Evolutionary conservation across 2,113 vertebrate genomes (phyloP).

Genomic region (Saguinus midas): DNA sequence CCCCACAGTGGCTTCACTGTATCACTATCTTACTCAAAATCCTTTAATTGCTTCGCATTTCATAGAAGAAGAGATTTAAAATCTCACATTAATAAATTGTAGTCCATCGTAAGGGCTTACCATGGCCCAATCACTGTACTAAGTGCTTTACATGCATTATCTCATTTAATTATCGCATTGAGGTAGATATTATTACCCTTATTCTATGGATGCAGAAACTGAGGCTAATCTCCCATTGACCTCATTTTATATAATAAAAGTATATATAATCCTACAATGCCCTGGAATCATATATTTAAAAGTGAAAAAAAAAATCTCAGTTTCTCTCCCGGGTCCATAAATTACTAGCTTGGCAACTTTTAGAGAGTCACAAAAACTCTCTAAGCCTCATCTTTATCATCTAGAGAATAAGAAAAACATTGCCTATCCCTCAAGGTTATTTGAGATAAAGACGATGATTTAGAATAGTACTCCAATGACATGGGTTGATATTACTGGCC

Average conservation of each 20-base stretch:
- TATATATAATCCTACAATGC: slow-evolving; percentile 43
- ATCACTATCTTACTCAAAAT: slow-evolving; percentile 73
- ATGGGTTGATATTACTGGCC: neutral
- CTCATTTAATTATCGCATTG: slow-evolving; percentile 76
- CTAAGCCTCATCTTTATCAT: neutral
- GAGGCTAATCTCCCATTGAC: slow-evolving; percentile 76
- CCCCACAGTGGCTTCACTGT: slow-evolving; percentile 49
- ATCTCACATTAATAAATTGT: slow-evolving; percentile 71
- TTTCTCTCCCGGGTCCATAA: neutral
- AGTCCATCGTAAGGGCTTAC: slow-evolving; percentile 73
- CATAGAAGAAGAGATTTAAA: slow-evolving; percentile 70
- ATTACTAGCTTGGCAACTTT: neutral
- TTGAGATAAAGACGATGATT: slow-evolving; percentile 20
- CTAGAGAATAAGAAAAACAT: neutral
- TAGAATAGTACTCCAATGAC: neutral
- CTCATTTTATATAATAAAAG: slow-evolving; percentile 75
- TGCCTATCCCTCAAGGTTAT: neutral
- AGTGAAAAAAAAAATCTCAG: neutral
- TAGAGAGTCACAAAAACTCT: neutral
- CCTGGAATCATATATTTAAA: slow-evolving; percentile 41
- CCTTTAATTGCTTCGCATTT: slow-evolving; percentile 75
- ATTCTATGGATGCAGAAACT: slow-evolving; percentile 75
- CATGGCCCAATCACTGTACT: slow-evolving; percentile 56
- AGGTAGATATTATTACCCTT: slow-evolving; percentile 76
- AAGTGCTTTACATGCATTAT: slow-evolving; percentile 72